Evolutionary conservation across 2,113 vertebrate genomes (phyloP).

Genomic region (Platichthys stellatus): DNA sequence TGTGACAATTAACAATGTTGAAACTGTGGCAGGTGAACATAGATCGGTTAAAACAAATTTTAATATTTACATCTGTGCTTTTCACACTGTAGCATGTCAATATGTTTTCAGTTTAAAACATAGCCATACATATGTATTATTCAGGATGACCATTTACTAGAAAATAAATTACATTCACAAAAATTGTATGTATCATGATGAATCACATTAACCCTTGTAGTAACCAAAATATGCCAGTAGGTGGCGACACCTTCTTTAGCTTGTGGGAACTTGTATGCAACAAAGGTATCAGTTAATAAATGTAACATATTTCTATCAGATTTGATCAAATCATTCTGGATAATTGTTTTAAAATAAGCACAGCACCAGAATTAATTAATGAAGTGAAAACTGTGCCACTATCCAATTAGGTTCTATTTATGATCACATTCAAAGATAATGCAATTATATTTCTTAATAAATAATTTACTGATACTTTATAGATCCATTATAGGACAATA

Average conservation of each 20-base stretch:
- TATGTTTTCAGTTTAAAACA: not conserved
- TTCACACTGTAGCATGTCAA: not conserved
- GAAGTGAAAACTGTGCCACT: no score
- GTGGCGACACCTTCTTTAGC: conserved; percentile 46
- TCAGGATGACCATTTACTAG: not conserved
- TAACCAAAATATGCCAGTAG: conserved; percentile 52
- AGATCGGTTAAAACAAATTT: not conserved
- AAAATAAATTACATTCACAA: not conserved
- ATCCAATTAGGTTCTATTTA: no score
- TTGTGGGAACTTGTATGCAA: conserved; percentile 5
- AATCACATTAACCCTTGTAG: conserved; percentile 28
- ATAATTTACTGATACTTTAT: not conserved
- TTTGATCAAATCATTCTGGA: no score
- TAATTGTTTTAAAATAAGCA: no score
- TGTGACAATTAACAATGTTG: not conserved
- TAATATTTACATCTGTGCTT: not conserved
- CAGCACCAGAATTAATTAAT: no score
- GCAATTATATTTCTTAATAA: no score
- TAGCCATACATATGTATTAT: not conserved
- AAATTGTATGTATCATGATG: not conserved
- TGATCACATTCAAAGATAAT: not conserved
- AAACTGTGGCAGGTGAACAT: not conserved
- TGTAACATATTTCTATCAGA: not conserved
- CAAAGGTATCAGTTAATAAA: not conserved
- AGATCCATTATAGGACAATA: not conserved